Percentiles rank a stretch among this genome's conserved stretches.
Conservation (phyloP, 2,113 vertebrate genomes). For the Oenanthe oenanthe region DNA sequence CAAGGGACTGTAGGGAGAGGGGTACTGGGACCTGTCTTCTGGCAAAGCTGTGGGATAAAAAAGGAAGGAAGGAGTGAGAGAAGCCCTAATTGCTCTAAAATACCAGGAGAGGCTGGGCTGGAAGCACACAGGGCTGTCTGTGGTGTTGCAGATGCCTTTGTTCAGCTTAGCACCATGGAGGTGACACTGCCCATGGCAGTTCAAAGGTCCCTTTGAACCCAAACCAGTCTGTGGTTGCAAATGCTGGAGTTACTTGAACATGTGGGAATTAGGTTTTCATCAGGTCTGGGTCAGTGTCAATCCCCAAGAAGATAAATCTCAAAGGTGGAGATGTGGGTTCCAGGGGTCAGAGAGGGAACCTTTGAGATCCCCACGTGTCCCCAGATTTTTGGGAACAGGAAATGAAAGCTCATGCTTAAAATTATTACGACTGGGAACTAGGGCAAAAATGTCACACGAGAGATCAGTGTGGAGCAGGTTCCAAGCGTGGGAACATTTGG, state of each 20-base stretch:
- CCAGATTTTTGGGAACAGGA: neutral
- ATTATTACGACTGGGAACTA: neutral
- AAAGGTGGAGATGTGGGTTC: neutral
- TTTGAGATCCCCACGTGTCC: no score
- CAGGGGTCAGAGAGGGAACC: neutral
- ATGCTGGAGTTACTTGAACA: neutral
- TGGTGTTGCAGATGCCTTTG: neutral
- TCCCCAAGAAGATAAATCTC: neutral
- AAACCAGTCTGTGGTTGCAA: neutral
- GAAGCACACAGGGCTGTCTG: neutral
- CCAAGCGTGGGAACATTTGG: neutral
- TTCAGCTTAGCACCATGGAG: neutral
- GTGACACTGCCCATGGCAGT: neutral
- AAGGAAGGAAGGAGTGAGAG: neutral
- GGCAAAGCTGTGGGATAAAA: neutral
- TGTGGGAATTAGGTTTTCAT: neutral
- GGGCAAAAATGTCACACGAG: fast-evolving
- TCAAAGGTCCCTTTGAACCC: neutral
- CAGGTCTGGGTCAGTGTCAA: neutral
- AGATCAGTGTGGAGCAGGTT: neutral
- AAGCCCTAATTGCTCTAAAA: neutral
- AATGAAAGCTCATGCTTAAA: neutral
- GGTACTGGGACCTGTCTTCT: neutral
- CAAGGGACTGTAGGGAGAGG: neutral
- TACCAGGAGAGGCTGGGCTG: neutral